phyloP scores from a whole-genome alignment of 1,140 invertebrate genomes.

The Dreissena rostriformis region DNA sequence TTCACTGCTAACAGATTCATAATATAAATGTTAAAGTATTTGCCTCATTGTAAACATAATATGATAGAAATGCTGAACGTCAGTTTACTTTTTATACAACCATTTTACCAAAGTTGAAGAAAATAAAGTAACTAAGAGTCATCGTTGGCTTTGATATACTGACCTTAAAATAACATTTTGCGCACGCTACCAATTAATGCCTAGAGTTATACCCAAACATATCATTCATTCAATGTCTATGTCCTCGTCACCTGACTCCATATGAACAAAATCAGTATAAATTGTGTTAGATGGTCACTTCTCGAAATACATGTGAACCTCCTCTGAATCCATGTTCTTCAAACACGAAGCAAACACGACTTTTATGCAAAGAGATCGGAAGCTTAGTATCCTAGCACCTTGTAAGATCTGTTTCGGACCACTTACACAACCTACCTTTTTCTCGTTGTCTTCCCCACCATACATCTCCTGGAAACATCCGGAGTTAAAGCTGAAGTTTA shows the following conservation, averaged over 20 bases:
- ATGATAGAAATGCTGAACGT: too few species aligned
- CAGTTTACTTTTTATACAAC: too few species aligned
- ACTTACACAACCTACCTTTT: conserved; percentile 32
- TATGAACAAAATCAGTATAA: too few species aligned
- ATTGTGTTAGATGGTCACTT: not conserved
- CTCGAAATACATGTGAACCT: not conserved
- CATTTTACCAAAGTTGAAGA: too few species aligned
- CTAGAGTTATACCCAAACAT: too few species aligned
- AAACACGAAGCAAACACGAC: conserved; percentile 1
- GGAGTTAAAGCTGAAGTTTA: not conserved
- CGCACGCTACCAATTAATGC: too few species aligned
- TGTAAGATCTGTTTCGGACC: conserved; percentile 13
- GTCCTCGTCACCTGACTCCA: not conserved
- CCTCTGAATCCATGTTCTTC: not conserved
- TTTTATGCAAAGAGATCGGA: not conserved
- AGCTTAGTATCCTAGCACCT: conserved; percentile 30
- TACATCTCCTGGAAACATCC: conserved; percentile 23
- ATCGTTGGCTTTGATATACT: too few species aligned
- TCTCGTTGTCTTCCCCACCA: conserved; percentile 28
- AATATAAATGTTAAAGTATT: too few species aligned
- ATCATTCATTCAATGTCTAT: conserved; percentile 1
- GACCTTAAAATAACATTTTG: too few species aligned
- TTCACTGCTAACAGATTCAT: too few species aligned
- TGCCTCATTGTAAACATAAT: too few species aligned
- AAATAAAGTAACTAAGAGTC: too few species aligned